Conservation (phyloP, 2,113 vertebrate species). For the Otolemur garnettii region DNA sequence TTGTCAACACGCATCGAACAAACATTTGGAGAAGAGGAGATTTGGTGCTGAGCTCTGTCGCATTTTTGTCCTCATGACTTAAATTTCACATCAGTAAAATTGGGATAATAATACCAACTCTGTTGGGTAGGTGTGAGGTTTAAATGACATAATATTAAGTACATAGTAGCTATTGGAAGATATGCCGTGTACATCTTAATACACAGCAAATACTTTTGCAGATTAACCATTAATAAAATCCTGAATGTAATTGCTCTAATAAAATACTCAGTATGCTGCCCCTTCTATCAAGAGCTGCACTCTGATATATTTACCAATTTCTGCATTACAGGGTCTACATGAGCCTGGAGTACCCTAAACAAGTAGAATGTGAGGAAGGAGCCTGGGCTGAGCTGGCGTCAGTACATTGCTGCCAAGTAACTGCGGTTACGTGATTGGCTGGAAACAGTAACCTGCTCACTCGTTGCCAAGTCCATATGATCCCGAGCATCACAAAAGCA, state of each 20-base stretch:
- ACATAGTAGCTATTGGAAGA: background rate
- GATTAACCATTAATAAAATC: slow-evolving; percentile 39
- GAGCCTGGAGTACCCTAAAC: background rate
- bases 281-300: background rate
- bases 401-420: background rate
- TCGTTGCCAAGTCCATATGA: background rate
- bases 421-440: background rate
- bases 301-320: background rate
- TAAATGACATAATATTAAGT: background rate
- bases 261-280: slow-evolving; percentile 2
- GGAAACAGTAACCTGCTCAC: background rate
- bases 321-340: background rate
- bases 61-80: slow-evolving; percentile 30
- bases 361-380: background rate
- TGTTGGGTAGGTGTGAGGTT: background rate
- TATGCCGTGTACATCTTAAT: background rate
- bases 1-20: slow-evolving; percentile 70
- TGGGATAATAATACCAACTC: slow-evolving; percentile 6
- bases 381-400: too few relatives aligned
- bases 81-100: background rate
- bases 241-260: slow-evolving; percentile 16
- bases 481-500: background rate
- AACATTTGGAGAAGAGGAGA: slow-evolving; percentile 53
- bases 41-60: slow-evolving; percentile 57
- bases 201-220: background rate